These are phyloP conservation scores for Sinelater perroti DNA, from an alignment of 2,888 invertebrate genomes.

Conservation along the genomic window DNA sequence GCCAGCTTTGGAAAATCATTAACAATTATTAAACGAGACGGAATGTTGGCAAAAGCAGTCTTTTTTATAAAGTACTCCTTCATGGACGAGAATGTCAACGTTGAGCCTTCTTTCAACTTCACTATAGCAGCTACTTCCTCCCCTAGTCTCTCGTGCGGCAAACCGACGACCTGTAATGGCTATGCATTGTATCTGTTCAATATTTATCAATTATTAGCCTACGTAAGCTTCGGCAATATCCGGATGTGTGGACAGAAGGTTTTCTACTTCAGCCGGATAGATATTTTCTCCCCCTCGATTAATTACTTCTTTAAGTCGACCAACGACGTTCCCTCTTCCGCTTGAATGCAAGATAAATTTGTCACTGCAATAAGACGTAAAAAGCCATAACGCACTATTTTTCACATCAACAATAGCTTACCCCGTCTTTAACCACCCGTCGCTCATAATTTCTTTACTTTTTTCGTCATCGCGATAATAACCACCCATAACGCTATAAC, in stretches of 20 bases:
- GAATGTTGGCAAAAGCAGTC: slow-evolving; percentile 84
- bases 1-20: slow-evolving; percentile 81
- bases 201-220: slow-evolving; percentile 40
- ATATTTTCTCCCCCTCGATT: slow-evolving; percentile 86
- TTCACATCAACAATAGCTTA: slow-evolving; percentile 50
- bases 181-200: too few species aligned
- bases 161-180: slow-evolving; percentile 69
- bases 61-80: slow-evolving; percentile 71
- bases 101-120: slow-evolving; percentile 64
- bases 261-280: slow-evolving; percentile 84
- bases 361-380: slow-evolving; percentile 64
- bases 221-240: slow-evolving; percentile 78
- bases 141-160: slow-evolving; percentile 77
- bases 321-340: slow-evolving; percentile 77
- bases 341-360: slow-evolving; percentile 71
- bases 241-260: slow-evolving; percentile 77
- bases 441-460: slow-evolving; percentile 73
- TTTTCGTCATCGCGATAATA: slow-evolving; percentile 84
- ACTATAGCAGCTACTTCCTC: slow-evolving; percentile 80
- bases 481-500: slow-evolving; percentile 79
- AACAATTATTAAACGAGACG: slow-evolving; percentile 72
- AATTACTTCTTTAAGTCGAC: slow-evolving; percentile 80
- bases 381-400: neutral
- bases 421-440: slow-evolving; percentile 86
- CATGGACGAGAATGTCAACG: slow-evolving; percentile 68